Evolutionary conservation across 2,797 vertebrate genomes (phyloP).

Genomic region (Microchirus variegatus): DNA sequence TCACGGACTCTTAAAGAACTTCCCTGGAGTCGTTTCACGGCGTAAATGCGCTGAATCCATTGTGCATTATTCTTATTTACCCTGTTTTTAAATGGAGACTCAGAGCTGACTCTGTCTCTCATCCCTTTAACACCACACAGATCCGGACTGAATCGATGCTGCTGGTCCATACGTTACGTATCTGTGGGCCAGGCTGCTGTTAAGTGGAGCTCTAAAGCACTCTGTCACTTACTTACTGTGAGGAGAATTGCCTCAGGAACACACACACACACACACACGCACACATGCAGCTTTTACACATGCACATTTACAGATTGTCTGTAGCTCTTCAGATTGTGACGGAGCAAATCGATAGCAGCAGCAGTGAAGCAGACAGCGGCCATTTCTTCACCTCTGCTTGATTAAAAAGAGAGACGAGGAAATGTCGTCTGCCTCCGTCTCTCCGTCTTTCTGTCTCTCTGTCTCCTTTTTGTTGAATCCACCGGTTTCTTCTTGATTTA

Average conservation of each 20-base stretch:
- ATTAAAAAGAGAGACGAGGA: too few species aligned
- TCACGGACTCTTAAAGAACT: too few species aligned
- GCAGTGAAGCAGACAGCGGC: constrained; percentile 6
- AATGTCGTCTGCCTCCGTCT: constrained; percentile 17
- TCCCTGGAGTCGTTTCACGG: too few species aligned
- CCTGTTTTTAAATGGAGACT: constrained; percentile 31
- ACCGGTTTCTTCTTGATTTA: too few species aligned
- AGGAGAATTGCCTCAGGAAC: too few species aligned
- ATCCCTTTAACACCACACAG: constrained; percentile 28
- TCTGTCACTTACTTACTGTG: too few species aligned
- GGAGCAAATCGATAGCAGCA: constrained; percentile 63
- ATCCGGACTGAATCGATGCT: constrained; percentile 50
- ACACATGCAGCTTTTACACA: too few species aligned
- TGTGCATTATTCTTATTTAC: constrained; percentile 44
- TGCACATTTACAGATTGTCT: too few species aligned
- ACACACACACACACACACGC: constrained; percentile 21
- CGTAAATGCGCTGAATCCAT: constrained; percentile 4
- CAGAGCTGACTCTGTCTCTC: constrained; percentile 45
- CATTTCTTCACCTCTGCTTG: constrained; percentile 46
- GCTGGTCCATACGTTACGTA: constrained; percentile 42
- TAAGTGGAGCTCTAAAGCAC: too few species aligned
- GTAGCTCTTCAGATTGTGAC: constrained; percentile 45
- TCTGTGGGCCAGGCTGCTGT: constrained; percentile 57
- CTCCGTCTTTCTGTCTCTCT: constrained; percentile 7
- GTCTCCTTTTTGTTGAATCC: neutral